Conservation (phyloP, 2,113 vertebrate species). For the Psammodynastes pulverulentus region DNA sequence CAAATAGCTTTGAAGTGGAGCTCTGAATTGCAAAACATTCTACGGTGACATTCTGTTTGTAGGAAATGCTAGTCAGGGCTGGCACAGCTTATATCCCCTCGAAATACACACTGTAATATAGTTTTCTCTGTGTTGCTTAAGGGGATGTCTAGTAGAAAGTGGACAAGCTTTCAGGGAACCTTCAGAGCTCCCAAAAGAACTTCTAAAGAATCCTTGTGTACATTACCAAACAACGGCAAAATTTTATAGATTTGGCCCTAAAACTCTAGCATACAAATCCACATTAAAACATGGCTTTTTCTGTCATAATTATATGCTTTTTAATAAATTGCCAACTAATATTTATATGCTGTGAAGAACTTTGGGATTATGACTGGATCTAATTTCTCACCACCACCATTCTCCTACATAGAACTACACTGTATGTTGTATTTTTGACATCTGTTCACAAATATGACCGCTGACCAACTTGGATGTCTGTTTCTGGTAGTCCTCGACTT, state of each 20-base stretch:
- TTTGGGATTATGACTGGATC: not conserved
- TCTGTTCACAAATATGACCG: not conserved
- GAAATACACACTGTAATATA: not conserved
- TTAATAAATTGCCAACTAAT: not conserved
- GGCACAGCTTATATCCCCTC: not conserved
- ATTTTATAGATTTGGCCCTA: not conserved
- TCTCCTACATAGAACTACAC: not conserved
- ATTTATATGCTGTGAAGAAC: not conserved
- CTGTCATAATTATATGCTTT: not conserved
- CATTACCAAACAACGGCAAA: not conserved
- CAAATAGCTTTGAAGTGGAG: not conserved
- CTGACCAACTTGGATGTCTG: not conserved
- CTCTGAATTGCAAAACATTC: not conserved
- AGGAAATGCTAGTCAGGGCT: not conserved
- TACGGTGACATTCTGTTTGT: not conserved
- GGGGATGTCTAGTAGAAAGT: not conserved
- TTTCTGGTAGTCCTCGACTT: too few relatives aligned
- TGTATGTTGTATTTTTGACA: not conserved
- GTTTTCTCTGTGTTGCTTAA: not conserved
- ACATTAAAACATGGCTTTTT: not conserved
- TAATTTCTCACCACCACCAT: not conserved
- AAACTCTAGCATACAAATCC: not conserved
- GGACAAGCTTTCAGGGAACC: not conserved
- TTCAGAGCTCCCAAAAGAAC: not conserved
- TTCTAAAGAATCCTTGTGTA: not conserved